phyloP scores from a whole-genome alignment of 2,113 vertebrate species.

The Irena cyanogastra region DNA sequence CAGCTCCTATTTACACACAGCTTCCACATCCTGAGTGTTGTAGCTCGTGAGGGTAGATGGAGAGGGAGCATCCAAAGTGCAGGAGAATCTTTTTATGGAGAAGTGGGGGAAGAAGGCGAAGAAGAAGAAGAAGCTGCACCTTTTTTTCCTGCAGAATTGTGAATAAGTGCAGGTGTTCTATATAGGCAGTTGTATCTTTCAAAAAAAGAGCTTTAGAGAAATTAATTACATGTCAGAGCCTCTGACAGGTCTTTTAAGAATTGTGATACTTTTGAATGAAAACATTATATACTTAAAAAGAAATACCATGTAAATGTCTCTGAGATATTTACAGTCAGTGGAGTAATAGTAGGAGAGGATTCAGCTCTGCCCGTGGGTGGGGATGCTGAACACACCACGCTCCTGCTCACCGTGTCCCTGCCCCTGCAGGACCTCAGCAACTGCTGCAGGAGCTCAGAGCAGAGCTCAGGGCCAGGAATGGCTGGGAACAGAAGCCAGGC shows the following conservation, averaged over 20 bases:
- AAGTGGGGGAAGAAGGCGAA: not conserved
- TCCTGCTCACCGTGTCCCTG: not conserved
- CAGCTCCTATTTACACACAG: not conserved
- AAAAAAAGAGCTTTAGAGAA: constrained; percentile 61
- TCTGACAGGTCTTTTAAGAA: constrained; percentile 66
- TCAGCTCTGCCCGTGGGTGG: not conserved
- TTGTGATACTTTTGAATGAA: constrained; percentile 67
- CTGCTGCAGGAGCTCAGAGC: not conserved
- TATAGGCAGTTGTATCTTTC: constrained; percentile 18
- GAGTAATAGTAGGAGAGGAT: constrained; percentile 41
- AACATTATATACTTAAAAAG: constrained; percentile 65
- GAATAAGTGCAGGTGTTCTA: constrained; percentile 56
- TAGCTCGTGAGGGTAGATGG: not conserved
- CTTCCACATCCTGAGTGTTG: not conserved
- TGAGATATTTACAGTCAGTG: constrained; percentile 22
- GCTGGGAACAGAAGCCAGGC: no score
- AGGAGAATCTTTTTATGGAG: constrained; percentile 27
- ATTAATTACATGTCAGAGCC: constrained; percentile 66
- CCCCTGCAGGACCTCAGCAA: not conserved
- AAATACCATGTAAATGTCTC: constrained; percentile 64
- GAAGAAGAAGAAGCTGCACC: not conserved
- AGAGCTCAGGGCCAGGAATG: not conserved
- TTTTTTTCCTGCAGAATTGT: constrained; percentile 45
- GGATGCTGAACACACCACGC: not conserved
- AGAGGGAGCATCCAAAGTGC: not conserved